Percentiles rank a stretch among this genome's conserved stretches.
Evolutionary conservation across 2,113 vertebrate species (phyloP).

Genomic region (Microcebus griseorufus): DNA sequence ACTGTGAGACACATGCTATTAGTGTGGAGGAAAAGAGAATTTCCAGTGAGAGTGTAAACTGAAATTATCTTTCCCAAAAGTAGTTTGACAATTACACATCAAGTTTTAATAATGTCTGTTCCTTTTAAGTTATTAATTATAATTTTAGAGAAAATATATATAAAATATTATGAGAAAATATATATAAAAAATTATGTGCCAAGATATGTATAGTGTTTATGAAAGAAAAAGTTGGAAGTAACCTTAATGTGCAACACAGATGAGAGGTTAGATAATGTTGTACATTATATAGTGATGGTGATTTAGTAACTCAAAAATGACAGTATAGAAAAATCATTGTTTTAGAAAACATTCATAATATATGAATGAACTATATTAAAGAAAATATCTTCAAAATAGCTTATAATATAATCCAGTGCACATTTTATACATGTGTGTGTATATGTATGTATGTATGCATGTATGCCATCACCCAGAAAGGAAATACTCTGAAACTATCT

Average conservation of each 20-base stretch:
- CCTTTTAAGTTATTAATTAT: not conserved
- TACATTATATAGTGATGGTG: not conserved
- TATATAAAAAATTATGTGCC: not conserved
- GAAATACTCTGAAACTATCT: slow-evolving; percentile 13
- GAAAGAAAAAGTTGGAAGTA: not conserved
- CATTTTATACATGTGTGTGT: not conserved
- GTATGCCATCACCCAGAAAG: not conserved
- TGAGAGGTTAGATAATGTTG: not conserved
- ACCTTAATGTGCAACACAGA: slow-evolving; percentile 28
- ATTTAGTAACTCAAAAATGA: slow-evolving; percentile 40
- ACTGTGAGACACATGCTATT: not conserved
- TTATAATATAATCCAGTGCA: not conserved
- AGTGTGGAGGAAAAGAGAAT: not conserved
- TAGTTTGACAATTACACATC: not conserved
- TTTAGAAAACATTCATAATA: not conserved
- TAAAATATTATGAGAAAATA: slow-evolving; percentile 22
- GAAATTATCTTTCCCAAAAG: slow-evolving; percentile 51
- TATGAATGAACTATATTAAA: not conserved
- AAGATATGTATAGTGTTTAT: slow-evolving; percentile 31
- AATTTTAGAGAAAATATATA: slow-evolving; percentile 3
- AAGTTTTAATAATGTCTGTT: slow-evolving; percentile 53
- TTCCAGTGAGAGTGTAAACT: slow-evolving; percentile 1
- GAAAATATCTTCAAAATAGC: slow-evolving; percentile 41
- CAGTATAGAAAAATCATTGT: not conserved
- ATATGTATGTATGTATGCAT: not conserved